Percentiles rank a stretch among this genome's conserved stretches.
phyloP scores from a whole-genome alignment of 2,113 vertebrate species.

The Cyrtonyx montezumae region DNA sequence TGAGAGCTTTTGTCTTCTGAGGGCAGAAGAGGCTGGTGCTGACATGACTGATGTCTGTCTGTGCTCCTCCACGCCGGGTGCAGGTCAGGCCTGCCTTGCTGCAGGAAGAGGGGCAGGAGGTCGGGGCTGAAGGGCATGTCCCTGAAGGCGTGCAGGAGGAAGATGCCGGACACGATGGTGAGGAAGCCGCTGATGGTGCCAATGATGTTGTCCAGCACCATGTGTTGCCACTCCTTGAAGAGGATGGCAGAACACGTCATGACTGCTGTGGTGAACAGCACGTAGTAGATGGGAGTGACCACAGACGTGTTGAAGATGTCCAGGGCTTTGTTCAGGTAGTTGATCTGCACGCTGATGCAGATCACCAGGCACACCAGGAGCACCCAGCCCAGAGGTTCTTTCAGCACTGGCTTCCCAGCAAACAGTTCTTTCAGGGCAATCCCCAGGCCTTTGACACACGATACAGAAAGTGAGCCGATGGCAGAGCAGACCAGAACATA shows the following conservation, averaged over 20 bases:
- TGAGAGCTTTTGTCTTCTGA: constrained; percentile 22
- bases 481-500: constrained; percentile 86
- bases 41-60: neutral
- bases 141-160: constrained; percentile 84
- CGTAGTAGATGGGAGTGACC: constrained; percentile 84
- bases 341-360: constrained; percentile 86
- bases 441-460: constrained; percentile 86
- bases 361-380: constrained; percentile 80
- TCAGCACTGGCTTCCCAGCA: constrained; percentile 80
- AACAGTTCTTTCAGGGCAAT: constrained; percentile 85
- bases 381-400: constrained; percentile 82
- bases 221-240: constrained; percentile 87
- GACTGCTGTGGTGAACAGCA: constrained; percentile 86
- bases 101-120: constrained; percentile 81
- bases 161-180: constrained; percentile 83
- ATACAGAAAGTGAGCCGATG: constrained; percentile 85
- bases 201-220: constrained; percentile 75
- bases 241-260: constrained; percentile 86
- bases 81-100: constrained; percentile 21
- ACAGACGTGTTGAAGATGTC: constrained; percentile 85
- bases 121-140: constrained; percentile 77
- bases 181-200: constrained; percentile 86
- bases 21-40: constrained; percentile 63
- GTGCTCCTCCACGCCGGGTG: neutral
- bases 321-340: constrained; percentile 87